Evolutionary conservation across 2,888 invertebrate species (phyloP).

Genomic region (Nysson spinosus): DNA sequence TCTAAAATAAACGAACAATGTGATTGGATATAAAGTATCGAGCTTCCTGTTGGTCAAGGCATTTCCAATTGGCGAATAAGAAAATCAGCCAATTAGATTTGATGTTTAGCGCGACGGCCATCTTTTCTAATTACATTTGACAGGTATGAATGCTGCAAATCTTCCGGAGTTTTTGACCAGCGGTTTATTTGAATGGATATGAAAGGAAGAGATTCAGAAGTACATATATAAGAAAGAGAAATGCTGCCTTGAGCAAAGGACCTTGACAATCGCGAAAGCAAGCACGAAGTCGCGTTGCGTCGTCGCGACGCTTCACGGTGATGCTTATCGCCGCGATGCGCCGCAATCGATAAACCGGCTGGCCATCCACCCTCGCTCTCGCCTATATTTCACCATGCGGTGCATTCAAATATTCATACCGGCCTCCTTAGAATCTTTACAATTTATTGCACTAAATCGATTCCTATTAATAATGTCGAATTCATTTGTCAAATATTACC

Average conservation of each 20-base stretch:
- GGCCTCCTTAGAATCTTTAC: conserved; percentile 38
- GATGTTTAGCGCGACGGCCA: conserved; percentile 13
- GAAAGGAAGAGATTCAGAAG: too few species aligned
- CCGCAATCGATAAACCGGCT: conserved; percentile 59
- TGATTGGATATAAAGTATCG: conserved; percentile 9
- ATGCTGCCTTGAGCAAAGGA: conserved; percentile 41
- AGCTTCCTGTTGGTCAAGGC: not conserved
- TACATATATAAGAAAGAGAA: too few species aligned
- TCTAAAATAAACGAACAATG: conserved; percentile 16
- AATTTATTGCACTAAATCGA: conserved; percentile 6
- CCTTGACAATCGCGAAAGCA: conserved; percentile 54
- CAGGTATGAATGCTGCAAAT: not conserved
- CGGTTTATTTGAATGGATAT: too few species aligned
- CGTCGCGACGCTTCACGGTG: conserved; percentile 52
- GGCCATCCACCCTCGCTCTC: conserved; percentile 45
- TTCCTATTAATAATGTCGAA: too few species aligned
- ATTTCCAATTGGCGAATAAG: conserved; percentile 11
- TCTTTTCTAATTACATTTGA: conserved; percentile 27
- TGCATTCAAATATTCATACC: conserved; percentile 58
- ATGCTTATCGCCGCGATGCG: conserved; percentile 53
- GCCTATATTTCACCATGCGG: conserved; percentile 47
- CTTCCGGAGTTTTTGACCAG: not conserved
- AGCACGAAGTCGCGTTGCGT: conserved; percentile 30
- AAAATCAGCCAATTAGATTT: conserved; percentile 31
- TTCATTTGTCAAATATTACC: too few species aligned